Base-by-base conservation (phyloP, 2,113 vertebrate species). In the Perognathus longimembris region DNA sequence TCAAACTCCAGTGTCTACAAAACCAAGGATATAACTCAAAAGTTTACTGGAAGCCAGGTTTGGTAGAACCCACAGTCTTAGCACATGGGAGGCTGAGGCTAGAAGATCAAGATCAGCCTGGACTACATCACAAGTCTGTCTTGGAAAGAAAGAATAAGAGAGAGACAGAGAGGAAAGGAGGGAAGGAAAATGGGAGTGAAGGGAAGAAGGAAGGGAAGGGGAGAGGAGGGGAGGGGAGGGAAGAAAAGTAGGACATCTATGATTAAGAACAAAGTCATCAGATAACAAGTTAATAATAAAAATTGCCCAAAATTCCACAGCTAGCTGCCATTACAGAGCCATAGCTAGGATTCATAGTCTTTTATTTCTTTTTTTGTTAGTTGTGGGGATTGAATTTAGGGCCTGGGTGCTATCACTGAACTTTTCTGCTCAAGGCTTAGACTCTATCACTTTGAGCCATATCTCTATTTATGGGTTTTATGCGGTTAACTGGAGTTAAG, bases 231-330 rank as follows among this genome's bases (percentile, higher is more conserved):
- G 42, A 7, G 17, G 24, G 50, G 7, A 50, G 30, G 40, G 18
- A 54, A 20, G 45, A 77, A 22, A 40, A 21, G 4, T 7, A n/a
- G 8, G 5, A 7, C 50, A 54, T 54, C 50, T 54, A 54, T 54
- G 50, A 17, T n/a, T 15, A 50, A 86, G 42, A 87, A 42, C 22
- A 69, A 81, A 95, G 40, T 45, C 83, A 57, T 84, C 45, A 45
- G 45, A 4, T 57, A 89, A 50, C 32, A 59, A 59, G 67, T 40
- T 80, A 71, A 75, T 32, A 69, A 3, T 90, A 54, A 67, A 80
- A 93, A 88, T 95, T 74, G 12, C 66, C 42, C 24, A n/a, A 67
- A 67, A 64, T 70, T 73, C 28, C 40, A 69, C 66, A 89, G 32
- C 20, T 70, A 70, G 8, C 69, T 63, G 76, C 45, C 11, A 42